Evolutionary conservation across 2,888 invertebrate genomes (phyloP).

Genomic region (Sisyra terminalis): DNA sequence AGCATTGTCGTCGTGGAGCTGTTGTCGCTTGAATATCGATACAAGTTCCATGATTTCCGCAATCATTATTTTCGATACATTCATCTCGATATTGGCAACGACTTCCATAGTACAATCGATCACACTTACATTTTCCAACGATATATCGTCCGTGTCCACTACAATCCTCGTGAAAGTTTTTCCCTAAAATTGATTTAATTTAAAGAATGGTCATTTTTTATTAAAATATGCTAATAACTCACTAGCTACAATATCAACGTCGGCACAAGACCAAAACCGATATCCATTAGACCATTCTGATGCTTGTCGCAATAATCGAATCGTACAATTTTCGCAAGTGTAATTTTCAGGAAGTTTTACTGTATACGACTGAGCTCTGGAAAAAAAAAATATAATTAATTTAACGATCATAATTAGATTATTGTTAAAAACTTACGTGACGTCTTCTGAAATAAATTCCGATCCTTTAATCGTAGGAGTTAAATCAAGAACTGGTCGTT

Average conservation of each 20-base stretch:
- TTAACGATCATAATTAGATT: conserved; percentile 1
- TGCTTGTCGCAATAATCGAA: conserved; percentile 79
- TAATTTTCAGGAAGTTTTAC: conserved; percentile 69
- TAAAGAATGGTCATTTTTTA: background rate
- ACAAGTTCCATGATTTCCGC: conserved; percentile 74
- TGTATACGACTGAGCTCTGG: conserved; percentile 65
- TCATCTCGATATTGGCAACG: conserved; percentile 82
- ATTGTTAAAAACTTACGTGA: conserved; percentile 68
- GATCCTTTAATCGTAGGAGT: conserved; percentile 67
- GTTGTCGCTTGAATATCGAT: conserved; percentile 65
- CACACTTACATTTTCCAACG: conserved; percentile 58
- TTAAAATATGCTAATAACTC: conserved; percentile 22
- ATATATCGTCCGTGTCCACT: conserved; percentile 69
- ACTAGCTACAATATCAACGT: conserved; percentile 68
- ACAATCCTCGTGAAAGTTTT: conserved; percentile 68
- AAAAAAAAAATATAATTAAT: conserved; percentile 16
- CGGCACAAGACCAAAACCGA: conserved; percentile 90
- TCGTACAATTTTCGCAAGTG: conserved; percentile 75
- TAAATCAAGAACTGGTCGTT: conserved; percentile 67
- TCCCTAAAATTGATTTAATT: conserved; percentile 29
- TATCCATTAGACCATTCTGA: conserved; percentile 77
- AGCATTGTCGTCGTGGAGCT: conserved; percentile 71
- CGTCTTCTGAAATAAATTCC: conserved; percentile 67
- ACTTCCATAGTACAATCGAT: conserved; percentile 62
- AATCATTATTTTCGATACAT: conserved; percentile 70